Evolutionary conservation across 2,797 vertebrate genomes (phyloP).

Genomic region (Bradypodion ventrale): DNA sequence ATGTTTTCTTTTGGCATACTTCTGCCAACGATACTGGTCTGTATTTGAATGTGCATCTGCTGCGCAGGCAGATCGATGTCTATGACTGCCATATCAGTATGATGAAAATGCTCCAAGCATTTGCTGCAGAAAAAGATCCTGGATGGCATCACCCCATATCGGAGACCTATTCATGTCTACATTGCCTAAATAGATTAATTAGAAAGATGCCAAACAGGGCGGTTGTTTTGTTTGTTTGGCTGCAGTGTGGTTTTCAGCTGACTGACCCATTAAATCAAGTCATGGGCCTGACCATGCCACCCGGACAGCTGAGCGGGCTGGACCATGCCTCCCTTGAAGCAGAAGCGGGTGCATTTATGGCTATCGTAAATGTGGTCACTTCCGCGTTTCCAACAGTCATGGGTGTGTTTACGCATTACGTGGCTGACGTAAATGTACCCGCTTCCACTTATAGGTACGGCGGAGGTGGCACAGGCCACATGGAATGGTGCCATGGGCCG

Average conservation of each 20-base stretch:
- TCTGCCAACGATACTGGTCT: neutral
- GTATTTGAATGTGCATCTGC: neutral
- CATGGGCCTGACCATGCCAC: too few species aligned
- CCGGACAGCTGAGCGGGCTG: too few species aligned
- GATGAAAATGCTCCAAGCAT: neutral
- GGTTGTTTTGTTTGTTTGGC: constrained; percentile 30
- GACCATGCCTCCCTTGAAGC: too few species aligned
- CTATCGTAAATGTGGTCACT: too few species aligned
- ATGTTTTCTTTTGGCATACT: neutral
- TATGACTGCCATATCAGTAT: neutral
- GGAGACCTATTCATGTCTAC: constrained; percentile 24
- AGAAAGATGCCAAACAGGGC: neutral
- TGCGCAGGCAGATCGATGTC: neutral
- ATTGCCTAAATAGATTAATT: constrained; percentile 18
- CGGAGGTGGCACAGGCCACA: too few species aligned
- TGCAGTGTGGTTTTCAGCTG: constrained; percentile 42
- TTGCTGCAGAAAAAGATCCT: neutral
- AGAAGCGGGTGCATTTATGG: too few species aligned
- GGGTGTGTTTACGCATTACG: too few species aligned
- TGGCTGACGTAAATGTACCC: too few species aligned
- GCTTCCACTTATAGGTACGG: too few species aligned
- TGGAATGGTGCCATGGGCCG: too few species aligned
- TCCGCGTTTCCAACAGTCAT: too few species aligned
- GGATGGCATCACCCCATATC: neutral
- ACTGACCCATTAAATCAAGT: too few species aligned